Conservation (phyloP, 2,888 invertebrate species). For the Epistrophella euchroma region DNA sequence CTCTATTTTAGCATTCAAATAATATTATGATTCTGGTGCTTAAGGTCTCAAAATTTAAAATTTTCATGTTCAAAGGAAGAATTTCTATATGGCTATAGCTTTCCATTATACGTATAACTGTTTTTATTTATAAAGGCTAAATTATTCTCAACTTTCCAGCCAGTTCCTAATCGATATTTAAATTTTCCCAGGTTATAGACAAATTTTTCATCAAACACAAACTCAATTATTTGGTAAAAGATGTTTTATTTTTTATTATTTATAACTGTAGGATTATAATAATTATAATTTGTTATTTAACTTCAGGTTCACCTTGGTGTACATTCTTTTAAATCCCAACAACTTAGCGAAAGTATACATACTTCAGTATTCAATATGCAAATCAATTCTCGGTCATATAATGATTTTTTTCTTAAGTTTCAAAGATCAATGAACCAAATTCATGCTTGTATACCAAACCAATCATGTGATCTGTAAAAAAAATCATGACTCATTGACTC, state of each 20-base stretch:
- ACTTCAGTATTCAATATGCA: not conserved
- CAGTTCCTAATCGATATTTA: too few species aligned
- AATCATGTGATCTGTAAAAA: not conserved
- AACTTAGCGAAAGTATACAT: not conserved
- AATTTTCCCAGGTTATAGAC: too few species aligned
- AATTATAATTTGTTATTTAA: not conserved
- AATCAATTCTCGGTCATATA: not conserved
- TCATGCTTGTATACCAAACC: not conserved
- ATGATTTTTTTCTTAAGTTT: not conserved
- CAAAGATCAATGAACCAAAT: constrained; percentile 16
- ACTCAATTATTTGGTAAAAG: not conserved
- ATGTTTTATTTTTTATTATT: not conserved
- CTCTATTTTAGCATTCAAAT: too few species aligned
- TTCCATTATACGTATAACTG: too few species aligned
- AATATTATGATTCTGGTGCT: too few species aligned
- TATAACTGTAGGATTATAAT: not conserved
- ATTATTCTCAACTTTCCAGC: too few species aligned
- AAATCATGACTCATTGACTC: not conserved
- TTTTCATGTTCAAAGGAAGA: too few species aligned
- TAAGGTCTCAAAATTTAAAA: too few species aligned
- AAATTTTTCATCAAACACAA: too few species aligned
- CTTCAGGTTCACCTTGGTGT: not conserved
- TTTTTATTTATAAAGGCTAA: too few species aligned
- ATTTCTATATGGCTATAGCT: too few species aligned
- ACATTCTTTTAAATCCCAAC: not conserved